Evolutionary conservation across 1,140 invertebrate species (phyloP), one percentile per base, ranked within the genome.

Genomic region (Mylabris phalerata): DNA sequence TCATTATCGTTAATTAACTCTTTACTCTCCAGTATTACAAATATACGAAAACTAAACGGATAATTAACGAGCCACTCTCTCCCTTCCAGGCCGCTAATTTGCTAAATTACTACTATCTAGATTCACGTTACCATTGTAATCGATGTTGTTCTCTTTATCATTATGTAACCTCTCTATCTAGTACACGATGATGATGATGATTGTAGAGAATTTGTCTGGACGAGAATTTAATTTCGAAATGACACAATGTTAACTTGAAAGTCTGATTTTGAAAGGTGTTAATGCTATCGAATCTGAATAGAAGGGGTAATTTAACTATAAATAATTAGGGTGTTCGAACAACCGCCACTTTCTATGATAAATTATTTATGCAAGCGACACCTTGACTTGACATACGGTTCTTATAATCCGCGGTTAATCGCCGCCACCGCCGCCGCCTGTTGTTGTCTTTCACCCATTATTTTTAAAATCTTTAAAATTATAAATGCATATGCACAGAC

Each of bases 291-390:
- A 19, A 19, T 19, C 19, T 32, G 32, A 32, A 5, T 4, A 32
- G 7, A 32, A 7, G 32, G 32, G 32, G 7, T 32, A 32, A 32
- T 32, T 32, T 32, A 32, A 54, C 59, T 40, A 58, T 64, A 57
- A 64, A 64, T 64, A 64, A 64, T 64, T 64, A 64, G 62, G 51
- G 54, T 58, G 19, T 32, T 32, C 7, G 59, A 55, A 52, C 57
- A 57, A 56, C 60, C 52, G 55, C 51, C 60, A 59, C 57, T 3
- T 42, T 60, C 19, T 56, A 50, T 65, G 60, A 65, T 65, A 55
- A 65, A 65, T 65, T 65, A 65, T 65, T 60, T 65, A 63, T 65
- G 63, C 54, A 59, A 62, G 58, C 63, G 63, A 65, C 63, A 65
- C 63, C 63, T 65, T 65, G 63, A 65, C 63, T 65, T 65, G 63